Percentiles rank a stretch among this genome's conserved stretches.
Conservation (phyloP, 1,140 invertebrate genomes). For the Brachionus sp. region DNA sequence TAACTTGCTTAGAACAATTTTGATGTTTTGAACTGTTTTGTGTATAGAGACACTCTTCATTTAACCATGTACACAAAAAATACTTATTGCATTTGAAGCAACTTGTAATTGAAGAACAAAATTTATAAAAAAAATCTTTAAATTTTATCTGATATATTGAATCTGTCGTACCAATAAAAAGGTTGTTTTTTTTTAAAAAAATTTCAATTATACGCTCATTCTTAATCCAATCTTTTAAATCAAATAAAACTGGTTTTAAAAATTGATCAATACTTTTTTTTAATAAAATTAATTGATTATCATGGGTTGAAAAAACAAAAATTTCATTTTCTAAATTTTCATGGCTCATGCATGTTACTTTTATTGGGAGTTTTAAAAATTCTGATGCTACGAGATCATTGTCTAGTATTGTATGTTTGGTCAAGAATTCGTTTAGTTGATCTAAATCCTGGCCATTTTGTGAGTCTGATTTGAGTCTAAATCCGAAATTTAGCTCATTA, state of each 20-base stretch:
- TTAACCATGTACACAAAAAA: neutral
- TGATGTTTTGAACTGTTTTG: neutral
- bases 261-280: neutral
- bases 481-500: neutral
- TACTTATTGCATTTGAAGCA: neutral
- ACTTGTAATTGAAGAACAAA: neutral
- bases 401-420: neutral
- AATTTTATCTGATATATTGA: neutral
- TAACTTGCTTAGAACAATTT: neutral
- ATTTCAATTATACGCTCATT: conserved; percentile 1
- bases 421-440: neutral
- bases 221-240: neutral
- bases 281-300: neutral
- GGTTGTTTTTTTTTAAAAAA: neutral
- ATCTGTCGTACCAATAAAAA: neutral
- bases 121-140: neutral
- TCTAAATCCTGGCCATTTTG: neutral
- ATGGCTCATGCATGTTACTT: neutral
- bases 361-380: neutral
- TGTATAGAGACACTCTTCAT: neutral
- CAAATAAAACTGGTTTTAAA: neutral
- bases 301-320: conserved; percentile 1
- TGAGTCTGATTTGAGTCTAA: neutral
- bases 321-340: neutral
- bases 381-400: neutral